A percentile compares a stretch with the other conserved stretches of the same genome.
phyloP scores from a whole-genome alignment of 1,140 invertebrate species.

The Babylonia areolata region DNA sequence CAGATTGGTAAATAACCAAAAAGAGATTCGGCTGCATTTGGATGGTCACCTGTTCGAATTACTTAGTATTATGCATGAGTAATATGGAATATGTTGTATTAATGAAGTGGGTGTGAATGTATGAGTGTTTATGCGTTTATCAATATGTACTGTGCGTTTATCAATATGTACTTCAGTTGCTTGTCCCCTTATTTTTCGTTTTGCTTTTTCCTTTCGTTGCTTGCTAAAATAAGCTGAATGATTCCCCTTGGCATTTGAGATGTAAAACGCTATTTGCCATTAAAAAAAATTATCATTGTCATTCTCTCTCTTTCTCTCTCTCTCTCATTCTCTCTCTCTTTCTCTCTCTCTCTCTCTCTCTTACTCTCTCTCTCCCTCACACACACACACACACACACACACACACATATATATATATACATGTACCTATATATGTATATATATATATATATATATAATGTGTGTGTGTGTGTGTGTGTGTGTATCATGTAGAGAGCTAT shows the following conservation, averaged over 20 bases:
- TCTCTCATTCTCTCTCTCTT: not conserved
- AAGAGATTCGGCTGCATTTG: too few relatives aligned
- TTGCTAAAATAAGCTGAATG: too few relatives aligned
- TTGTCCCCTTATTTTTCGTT: not conserved
- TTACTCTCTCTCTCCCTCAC: too few relatives aligned
- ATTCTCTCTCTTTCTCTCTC: not conserved
- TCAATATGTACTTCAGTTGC: not conserved
- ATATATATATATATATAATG: not conserved
- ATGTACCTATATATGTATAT: not conserved
- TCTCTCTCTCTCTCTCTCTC: not conserved
- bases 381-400: too few relatives aligned
- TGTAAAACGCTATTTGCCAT: not conserved
- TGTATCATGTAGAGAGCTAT: not conserved
- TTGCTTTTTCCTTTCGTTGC: too few relatives aligned
- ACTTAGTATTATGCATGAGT: too few relatives aligned
- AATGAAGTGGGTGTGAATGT: not conserved
- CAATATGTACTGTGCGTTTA: not conserved
- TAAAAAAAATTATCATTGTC: not conserved
- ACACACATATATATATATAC: not conserved
- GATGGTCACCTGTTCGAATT: too few relatives aligned
- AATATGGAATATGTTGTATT: too few relatives aligned
- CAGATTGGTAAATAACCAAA: not conserved
- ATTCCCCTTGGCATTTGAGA: too few relatives aligned
- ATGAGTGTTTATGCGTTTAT: too few relatives aligned
- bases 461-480: not conserved